These are phyloP conservation scores for Cantharis nigra DNA, from an alignment of 2,888 invertebrate species.

Conservation along the genomic window DNA sequence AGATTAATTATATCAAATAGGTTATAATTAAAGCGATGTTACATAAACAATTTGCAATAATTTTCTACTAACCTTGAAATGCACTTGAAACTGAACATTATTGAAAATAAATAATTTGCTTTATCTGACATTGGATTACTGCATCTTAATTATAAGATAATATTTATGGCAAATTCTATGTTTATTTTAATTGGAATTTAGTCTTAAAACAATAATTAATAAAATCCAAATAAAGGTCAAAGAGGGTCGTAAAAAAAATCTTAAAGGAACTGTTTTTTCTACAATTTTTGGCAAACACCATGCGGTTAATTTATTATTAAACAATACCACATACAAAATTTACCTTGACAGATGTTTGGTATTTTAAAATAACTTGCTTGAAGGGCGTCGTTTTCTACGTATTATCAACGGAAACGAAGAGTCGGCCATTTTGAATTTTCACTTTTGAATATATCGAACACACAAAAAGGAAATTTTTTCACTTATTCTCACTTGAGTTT, in stretches of 20 bases:
- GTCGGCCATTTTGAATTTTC: slow-evolving; percentile 58
- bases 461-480: slow-evolving; percentile 13
- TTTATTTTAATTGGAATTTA: background rate
- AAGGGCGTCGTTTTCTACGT: slow-evolving; percentile 48
- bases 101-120: slow-evolving; percentile 20
- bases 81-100: slow-evolving; percentile 49
- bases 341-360: slow-evolving; percentile 40
- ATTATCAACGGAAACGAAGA: slow-evolving; percentile 48
- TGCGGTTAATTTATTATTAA: background rate
- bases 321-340: slow-evolving; percentile 34
- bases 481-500: slow-evolving; percentile 3
- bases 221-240: background rate
- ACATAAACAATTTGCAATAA: slow-evolving; percentile 15
- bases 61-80: slow-evolving; percentile 48
- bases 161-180: background rate
- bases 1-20: background rate
- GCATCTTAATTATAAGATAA: background rate
- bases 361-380: slow-evolving; percentile 45
- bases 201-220: background rate
- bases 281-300: slow-evolving; percentile 10
- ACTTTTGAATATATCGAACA: slow-evolving; percentile 51
- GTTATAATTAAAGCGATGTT: slow-evolving; percentile 10
- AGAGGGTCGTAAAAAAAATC: background rate
- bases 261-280: background rate
- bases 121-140: slow-evolving; percentile 11